Conservation (phyloP, 2,888 invertebrate genomes). For the Mythimna ferrago region DNA sequence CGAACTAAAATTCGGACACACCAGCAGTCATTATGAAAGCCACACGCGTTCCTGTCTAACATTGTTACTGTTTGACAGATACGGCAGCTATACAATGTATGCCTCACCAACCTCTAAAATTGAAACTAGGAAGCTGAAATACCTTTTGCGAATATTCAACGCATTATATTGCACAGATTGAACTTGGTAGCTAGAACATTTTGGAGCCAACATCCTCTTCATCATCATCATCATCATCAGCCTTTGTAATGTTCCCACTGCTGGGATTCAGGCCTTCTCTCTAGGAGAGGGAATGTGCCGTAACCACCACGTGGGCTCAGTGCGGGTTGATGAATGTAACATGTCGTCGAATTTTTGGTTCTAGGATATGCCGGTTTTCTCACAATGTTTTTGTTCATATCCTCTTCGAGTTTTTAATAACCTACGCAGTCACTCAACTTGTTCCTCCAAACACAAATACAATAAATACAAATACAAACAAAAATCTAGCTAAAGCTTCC, state of each 20-base stretch:
- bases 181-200: background rate
- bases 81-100: background rate
- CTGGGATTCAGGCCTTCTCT: no score
- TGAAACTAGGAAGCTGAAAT: background rate
- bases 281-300: no score
- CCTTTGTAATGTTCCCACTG: no score
- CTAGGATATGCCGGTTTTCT: no score
- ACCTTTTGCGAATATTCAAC: background rate
- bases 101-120: background rate
- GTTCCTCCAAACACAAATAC: slow-evolving; percentile 17
- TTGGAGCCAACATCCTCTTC: background rate
- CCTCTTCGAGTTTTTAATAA: background rate
- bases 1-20: background rate
- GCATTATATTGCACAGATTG: background rate
- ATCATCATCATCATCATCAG: no score
- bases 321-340: no score
- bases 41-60: background rate
- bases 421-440: background rate
- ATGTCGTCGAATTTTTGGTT: no score
- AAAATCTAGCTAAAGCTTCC: slow-evolving; percentile 56
- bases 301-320: no score
- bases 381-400: no score
- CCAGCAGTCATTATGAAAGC: background rate
- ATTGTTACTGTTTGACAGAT: background rate
- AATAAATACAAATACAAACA: slow-evolving; percentile 41